A percentile compares a stretch with the other conserved stretches of the same genome.
Evolutionary conservation across 2,113 vertebrate genomes (phyloP).

Genomic region (Megaceryle torquata): DNA sequence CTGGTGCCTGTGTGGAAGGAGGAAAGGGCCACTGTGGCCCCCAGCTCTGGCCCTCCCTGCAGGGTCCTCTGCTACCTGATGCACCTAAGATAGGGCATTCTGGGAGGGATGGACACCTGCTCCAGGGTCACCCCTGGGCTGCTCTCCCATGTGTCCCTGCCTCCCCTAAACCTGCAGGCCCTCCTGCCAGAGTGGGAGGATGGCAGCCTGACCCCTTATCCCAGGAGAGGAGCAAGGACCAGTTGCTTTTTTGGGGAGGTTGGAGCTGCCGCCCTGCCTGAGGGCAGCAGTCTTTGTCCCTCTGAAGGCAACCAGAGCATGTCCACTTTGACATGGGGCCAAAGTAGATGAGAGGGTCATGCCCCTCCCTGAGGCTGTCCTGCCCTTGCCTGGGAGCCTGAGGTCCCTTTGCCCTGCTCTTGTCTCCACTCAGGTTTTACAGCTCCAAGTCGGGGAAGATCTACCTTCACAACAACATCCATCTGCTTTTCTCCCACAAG

Average conservation of each 20-base stretch:
- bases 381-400: background rate
- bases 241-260: background rate
- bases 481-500: conserved; percentile 98
- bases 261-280: background rate
- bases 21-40: background rate
- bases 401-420: background rate
- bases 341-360: background rate
- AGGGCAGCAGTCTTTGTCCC: background rate
- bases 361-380: accelerated
- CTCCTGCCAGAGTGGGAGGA: background rate
- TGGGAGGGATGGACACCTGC: accelerated
- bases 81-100: conserved; percentile 86
- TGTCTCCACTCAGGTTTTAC: conserved; percentile 84
- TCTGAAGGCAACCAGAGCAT: background rate
- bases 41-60: conserved; percentile 63
- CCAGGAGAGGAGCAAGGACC: background rate
- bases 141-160: background rate
- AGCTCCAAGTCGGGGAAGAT: conserved; percentile 98
- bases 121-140: background rate
- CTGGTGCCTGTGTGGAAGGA: conserved; percentile 90
- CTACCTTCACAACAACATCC: conserved; percentile 95
- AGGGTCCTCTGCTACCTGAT: conserved; percentile 97
- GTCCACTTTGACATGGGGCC: background rate
- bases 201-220: background rate
- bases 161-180: background rate